Base-by-base conservation (phyloP, 2,113 vertebrate genomes). In the Anolis carolinensis region DNA sequence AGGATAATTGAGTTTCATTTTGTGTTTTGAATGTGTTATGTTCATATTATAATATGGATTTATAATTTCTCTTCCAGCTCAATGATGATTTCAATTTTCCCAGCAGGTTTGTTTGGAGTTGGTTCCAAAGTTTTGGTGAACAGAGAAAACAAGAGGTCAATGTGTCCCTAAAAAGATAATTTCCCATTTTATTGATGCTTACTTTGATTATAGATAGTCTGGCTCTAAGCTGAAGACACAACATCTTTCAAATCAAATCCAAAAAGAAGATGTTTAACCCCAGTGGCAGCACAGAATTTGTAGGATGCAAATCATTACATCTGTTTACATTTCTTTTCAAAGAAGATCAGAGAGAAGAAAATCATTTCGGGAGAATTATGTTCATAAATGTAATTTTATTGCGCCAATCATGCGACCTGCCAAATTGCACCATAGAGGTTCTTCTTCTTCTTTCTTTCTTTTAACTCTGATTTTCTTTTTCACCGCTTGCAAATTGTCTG, bases 401-500 rank as follows among this genome's bases (percentile, higher is more conserved):
- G 75, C 79, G 93, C 63, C 72, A 89, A 13, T 72, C 65, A 34
- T 86, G 90, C 86, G 73, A 91, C 55, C 84, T 76, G 52, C 55
- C 87, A 82, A 91, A 93, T 94, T 93, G 87, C 93, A 89, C 93
- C 32, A 87, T 0, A 44, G 87, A 94, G 81, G 76, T 70, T 92
- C 92, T 79, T 94, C 94, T 94, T 93, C 39, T 92, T 30, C 32
- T 77, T 77, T 14, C 3, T 52, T 52, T 30, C 30, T 62, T 59
- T 27, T 30, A 82, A 90, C 83, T 73, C 55, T 89, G 88, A 91
- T 91, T 92, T 94, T 91, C 87, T 90, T 48, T 91, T 93, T 87
- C 87, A 88, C 0, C 34, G 87, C 95, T 94, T 93, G 83, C 78
- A 95, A 96, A 94, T 92, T 89, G 84, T 94, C 89, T 95, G 21